These are phyloP conservation scores for Aricia agestis DNA, from an alignment of 1,140 invertebrate genomes.

Conservation along the genomic window DNA sequence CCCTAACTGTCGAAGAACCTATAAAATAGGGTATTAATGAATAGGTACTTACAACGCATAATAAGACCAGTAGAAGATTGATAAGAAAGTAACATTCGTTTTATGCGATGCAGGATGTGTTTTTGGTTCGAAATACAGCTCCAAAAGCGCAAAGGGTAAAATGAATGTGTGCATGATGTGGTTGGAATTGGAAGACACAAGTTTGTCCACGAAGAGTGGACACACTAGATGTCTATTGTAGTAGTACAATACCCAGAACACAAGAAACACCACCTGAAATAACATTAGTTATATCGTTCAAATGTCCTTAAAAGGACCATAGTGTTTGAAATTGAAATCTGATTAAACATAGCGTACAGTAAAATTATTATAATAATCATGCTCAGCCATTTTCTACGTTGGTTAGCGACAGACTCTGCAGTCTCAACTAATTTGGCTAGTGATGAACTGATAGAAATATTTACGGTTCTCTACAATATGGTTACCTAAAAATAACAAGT, in stretches of 20 bases:
- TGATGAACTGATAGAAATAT: no score
- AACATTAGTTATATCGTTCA: background rate
- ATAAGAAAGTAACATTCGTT: constrained; percentile 33
- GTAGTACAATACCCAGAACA: constrained; percentile 51
- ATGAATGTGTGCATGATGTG: constrained; percentile 55
- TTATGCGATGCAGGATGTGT: constrained; percentile 36
- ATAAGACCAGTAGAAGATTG: constrained; percentile 37
- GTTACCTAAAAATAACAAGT: no score
- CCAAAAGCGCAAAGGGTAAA: constrained; percentile 39
- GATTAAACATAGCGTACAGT: no score
- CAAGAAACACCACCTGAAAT: constrained; percentile 25
- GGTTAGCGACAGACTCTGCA: no score
- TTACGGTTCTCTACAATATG: no score
- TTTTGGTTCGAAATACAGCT: constrained; percentile 37
- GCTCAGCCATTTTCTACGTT: no score
- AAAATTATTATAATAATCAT: no score
- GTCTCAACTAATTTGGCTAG: no score
- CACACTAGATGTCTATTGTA: constrained; percentile 45
- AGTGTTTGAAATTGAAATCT: no score
- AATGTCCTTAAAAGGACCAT: background rate
- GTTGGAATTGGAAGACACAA: constrained; percentile 39
- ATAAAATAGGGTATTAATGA: no score
- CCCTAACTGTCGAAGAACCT: no score
- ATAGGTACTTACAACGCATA: constrained; percentile 42
- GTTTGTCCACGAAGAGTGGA: constrained; percentile 37